A percentile compares a stretch with the other conserved stretches of the same genome.
Conservation (phyloP, 2,888 invertebrate genomes). For the Stratiomys singularior region DNA sequence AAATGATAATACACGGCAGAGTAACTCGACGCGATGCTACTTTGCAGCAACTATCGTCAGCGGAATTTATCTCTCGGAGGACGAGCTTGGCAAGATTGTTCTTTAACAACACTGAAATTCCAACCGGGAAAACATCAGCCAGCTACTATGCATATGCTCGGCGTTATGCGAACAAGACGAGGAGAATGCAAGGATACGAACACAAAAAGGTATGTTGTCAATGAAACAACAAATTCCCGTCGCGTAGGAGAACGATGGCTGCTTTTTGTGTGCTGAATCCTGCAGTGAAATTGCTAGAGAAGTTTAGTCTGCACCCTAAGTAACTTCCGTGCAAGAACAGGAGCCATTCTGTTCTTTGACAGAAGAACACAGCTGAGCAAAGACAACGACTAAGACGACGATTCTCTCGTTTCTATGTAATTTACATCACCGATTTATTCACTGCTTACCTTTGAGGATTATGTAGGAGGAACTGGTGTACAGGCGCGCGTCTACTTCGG, state of each 20-base stretch:
- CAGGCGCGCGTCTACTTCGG: neutral
- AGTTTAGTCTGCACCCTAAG: slow-evolving; percentile 4
- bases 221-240: neutral
- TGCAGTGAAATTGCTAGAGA: neutral
- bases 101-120: neutral
- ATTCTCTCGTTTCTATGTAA: neutral
- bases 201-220: neutral
- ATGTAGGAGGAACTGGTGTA: neutral
- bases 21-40: neutral
- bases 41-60: neutral
- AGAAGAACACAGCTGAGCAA: neutral
- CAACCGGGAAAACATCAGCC: neutral
- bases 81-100: neutral
- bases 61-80: neutral
- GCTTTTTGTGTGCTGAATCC: neutral
- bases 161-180: slow-evolving; percentile 2
- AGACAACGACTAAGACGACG: neutral
- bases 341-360: neutral
- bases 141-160: neutral
- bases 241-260: neutral
- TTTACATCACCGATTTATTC: neutral
- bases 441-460: neutral
- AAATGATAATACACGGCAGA: neutral
- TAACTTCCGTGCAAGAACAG: slow-evolving; percentile 1
- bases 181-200: neutral